Evolutionary conservation across 2,113 vertebrate species (phyloP), one percentile per base, ranked within the genome.

Genomic region (Plestiodon gilberti): DNA sequence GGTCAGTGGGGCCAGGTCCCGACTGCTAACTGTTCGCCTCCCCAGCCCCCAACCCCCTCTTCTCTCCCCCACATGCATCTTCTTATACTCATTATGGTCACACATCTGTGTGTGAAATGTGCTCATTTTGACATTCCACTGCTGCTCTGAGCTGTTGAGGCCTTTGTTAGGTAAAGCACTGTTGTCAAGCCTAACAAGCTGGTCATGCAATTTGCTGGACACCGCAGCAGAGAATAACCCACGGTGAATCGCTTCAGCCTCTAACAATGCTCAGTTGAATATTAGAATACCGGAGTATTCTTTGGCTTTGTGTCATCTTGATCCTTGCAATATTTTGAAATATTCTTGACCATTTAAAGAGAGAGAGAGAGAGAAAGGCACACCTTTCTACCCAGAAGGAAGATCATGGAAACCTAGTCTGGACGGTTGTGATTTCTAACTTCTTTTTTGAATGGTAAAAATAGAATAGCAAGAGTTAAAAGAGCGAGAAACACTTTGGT

Each of bases 41-140:
- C 94, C 92, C 96, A 95, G 77, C 92, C 95, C 90, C 88, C 93
- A 86, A 83, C 75, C 89, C 92, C 89, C 89, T 86, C 55, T 17
- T 57, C 90, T 89, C 89, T 92, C 93, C 85, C 94, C 94, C 94
- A 94, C 94, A 97, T 96, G 96, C 95, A 93, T 97, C 96, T 97
- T 96, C 96, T 97, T 96, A 97, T 93, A 96, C 96, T 97, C 96
- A 97, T 96, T 92, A 96, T 94, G 97, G 97, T 97, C 97, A 97
- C 97, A 98, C 98, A 98, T 99, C 98, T 99, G 98, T 97, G 98
- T 98, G 98, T 98, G 98, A 98, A 98, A 98, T 98, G 97, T 97
- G 97, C 98, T 98, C 98, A 94, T 97, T 97, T 97, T 98, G 97
- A 98, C 98, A 98, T 98, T 98, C 98, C 97, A 91, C 92, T 88